These are phyloP conservation scores for Lithosia quadra DNA, from an alignment of 2,888 invertebrate species.

Conservation along the genomic window DNA sequence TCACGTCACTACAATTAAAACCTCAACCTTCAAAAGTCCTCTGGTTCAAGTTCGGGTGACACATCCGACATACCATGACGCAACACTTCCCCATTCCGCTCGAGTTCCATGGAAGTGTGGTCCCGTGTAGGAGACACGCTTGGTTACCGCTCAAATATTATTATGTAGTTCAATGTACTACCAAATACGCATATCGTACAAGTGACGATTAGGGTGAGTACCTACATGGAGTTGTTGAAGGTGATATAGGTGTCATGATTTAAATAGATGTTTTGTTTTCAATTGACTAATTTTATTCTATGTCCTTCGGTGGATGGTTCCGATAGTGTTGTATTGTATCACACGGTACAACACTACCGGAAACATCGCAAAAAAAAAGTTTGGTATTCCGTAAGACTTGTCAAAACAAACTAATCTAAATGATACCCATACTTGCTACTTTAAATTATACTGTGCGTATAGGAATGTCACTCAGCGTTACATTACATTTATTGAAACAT, in stretches of 20 bases:
- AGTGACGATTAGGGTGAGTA: constrained; percentile 12
- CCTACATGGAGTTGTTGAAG: background rate
- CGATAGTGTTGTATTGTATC: too few relatives aligned
- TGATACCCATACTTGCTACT: too few relatives aligned
- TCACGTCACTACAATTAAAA: background rate
- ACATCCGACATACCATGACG: constrained; percentile 6
- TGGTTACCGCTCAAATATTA: constrained; percentile 52
- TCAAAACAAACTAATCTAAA: too few relatives aligned
- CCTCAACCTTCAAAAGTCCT: background rate
- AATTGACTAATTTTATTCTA: too few relatives aligned
- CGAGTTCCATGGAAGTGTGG: constrained; percentile 22
- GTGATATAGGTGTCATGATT: background rate
- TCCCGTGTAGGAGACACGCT: constrained; percentile 67
- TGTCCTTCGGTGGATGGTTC: too few relatives aligned
- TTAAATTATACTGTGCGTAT: too few relatives aligned
- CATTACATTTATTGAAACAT: background rate
- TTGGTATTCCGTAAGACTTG: too few relatives aligned
- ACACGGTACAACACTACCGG: too few relatives aligned
- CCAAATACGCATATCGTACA: constrained; percentile 30
- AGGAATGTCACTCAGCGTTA: background rate
- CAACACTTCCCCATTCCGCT: constrained; percentile 40
- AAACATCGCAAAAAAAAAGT: too few relatives aligned
- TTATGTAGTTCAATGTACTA: constrained; percentile 64
- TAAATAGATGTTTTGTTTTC: too few relatives aligned
- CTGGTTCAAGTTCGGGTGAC: constrained; percentile 9